Percentiles rank a stretch among this genome's conserved stretches.
These are phyloP conservation scores for Bombylius discolor DNA, from an alignment of 2,888 invertebrate species.

Conservation along the genomic window DNA sequence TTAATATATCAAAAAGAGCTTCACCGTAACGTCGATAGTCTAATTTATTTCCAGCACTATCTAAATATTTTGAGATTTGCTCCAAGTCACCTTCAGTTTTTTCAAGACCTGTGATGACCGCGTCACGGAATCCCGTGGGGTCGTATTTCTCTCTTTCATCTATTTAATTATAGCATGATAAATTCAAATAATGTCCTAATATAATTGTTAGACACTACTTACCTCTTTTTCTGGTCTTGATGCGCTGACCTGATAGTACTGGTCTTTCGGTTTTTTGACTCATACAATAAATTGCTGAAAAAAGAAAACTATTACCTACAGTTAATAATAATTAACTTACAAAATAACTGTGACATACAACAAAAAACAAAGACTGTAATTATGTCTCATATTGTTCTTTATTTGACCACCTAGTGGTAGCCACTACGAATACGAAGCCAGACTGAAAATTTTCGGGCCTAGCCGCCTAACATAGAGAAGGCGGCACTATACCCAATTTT, in stretches of 20 bases:
- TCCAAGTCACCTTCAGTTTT: slow-evolving; percentile 92
- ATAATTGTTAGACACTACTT: slow-evolving; percentile 19
- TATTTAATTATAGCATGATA: slow-evolving; percentile 29
- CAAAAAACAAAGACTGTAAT: no score
- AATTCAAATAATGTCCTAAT: no score
- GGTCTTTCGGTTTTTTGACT: slow-evolving; percentile 99
- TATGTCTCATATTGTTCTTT: no score
- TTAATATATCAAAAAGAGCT: slow-evolving; percentile 92
- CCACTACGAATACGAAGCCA: no score
- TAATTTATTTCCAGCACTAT: slow-evolving; percentile 87
- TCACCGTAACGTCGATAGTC: slow-evolving; percentile 98
- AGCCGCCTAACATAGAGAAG: no score
- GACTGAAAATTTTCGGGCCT: no score
- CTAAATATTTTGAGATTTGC: slow-evolving; percentile 88
- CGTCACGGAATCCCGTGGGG: slow-evolving; percentile 96
- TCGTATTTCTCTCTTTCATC: slow-evolving; percentile 99
- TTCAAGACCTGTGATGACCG: slow-evolving; percentile 87
- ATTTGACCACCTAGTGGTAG: no score
- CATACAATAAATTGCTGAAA: slow-evolving; percentile 86
- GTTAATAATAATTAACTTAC: no score
- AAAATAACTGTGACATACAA: no score
- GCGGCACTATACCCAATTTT: no score
- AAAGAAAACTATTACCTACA: no score
- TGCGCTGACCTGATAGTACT: slow-evolving; percentile 99
- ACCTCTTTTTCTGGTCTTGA: slow-evolving; percentile 99